phyloP scores from a whole-genome alignment of 2,888 invertebrate species.

The Ecliptopera silaceata region DNA sequence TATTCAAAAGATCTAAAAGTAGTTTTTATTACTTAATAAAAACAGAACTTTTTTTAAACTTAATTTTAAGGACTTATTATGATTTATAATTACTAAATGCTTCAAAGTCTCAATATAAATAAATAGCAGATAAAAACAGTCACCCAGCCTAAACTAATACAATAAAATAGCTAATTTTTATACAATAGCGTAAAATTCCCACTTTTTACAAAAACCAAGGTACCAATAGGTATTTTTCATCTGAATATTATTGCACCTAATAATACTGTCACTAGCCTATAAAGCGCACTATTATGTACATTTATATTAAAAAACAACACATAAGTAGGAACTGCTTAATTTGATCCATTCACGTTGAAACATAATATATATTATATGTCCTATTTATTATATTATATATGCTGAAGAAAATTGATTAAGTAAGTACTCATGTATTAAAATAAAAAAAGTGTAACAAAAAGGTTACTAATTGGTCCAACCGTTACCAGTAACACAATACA shows the following conservation, averaged over 20 bases:
- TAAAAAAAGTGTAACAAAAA: too few species aligned
- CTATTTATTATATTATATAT: too few species aligned
- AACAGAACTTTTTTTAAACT: not conserved
- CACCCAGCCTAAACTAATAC: not conserved
- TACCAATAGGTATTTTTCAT: not conserved
- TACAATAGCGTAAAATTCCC: constrained; percentile 29
- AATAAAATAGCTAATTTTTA: not conserved
- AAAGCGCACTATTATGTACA: not conserved
- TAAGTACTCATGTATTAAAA: too few species aligned
- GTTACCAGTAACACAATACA: too few species aligned
- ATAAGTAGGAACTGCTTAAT: not conserved
- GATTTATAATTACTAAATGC: constrained; percentile 18
- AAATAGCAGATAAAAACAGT: constrained; percentile 4
- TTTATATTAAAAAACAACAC: not conserved
- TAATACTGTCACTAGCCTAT: not conserved
- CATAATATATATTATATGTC: too few species aligned
- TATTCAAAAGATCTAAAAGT: not conserved
- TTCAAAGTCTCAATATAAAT: constrained; percentile 12
- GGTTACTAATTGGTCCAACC: too few species aligned
- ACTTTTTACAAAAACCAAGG: constrained; percentile 14
- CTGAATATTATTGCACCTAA: not conserved
- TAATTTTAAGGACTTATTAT: too few species aligned
- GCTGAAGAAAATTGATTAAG: too few species aligned
- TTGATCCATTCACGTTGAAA: too few species aligned
- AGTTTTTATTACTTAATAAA: too few species aligned